A percentile compares a stretch with the other conserved stretches of the same genome.
These are phyloP conservation scores for Maniola jurtina DNA, from an alignment of 1,140 invertebrate genomes.

Conservation along the genomic window DNA sequence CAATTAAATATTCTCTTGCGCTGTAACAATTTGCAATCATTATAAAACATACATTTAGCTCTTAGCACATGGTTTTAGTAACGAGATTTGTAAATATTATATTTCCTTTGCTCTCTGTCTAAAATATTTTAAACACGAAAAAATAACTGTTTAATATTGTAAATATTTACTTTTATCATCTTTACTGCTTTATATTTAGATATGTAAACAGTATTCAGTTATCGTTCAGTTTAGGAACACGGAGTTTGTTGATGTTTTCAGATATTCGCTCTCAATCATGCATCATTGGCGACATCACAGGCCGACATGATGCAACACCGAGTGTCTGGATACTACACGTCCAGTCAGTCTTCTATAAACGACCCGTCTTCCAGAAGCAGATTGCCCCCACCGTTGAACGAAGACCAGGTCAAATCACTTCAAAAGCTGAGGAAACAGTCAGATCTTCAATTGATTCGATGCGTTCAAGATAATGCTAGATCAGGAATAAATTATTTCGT, in stretches of 20 bases:
- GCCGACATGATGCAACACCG: conserved; percentile 87
- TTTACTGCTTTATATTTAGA: conserved; percentile 32
- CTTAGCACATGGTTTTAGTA: neutral
- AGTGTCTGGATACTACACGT: conserved; percentile 92
- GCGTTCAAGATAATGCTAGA: conserved; percentile 89
- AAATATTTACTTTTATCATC: conserved; percentile 30
- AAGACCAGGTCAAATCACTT: conserved; percentile 80
- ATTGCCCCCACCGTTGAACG: conserved; percentile 70
- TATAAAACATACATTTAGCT: neutral
- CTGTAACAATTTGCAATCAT: neutral
- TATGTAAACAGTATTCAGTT: conserved; percentile 22
- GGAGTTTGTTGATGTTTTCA: conserved; percentile 58
- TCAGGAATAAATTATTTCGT: conserved; percentile 93
- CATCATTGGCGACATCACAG: conserved; percentile 81
- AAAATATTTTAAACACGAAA: conserved; percentile 17
- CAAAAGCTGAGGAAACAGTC: conserved; percentile 92
- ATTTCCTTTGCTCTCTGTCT: conserved; percentile 2
- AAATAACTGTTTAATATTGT: conserved; percentile 20
- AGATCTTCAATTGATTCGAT: conserved; percentile 89
- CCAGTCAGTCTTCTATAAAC: conserved; percentile 72
- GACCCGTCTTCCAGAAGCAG: conserved; percentile 45
- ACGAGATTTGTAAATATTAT: neutral
- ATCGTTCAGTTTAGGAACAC: conserved; percentile 9
- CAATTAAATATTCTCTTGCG: neutral
- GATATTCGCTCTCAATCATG: conserved; percentile 83